Evolutionary conservation across 2,888 invertebrate species (phyloP), one percentile per base, ranked within the genome.

Genomic region (Heliconius ismenius): DNA sequence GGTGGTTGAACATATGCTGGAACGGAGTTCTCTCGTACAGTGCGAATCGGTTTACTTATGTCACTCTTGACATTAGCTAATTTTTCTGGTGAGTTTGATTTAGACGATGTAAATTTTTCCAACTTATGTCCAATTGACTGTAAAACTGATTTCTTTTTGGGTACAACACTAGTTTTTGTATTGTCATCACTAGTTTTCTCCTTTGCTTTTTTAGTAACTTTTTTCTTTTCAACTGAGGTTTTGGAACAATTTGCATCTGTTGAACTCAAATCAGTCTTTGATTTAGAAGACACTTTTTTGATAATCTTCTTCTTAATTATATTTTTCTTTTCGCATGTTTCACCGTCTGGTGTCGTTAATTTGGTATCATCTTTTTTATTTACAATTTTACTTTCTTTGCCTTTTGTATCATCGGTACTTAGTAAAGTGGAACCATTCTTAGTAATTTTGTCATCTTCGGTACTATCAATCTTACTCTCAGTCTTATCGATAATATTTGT

Each of bases 71-170:
- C 89, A 78, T 91, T 90, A 75, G 85, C 81, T 82, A 80, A 87
- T 88, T 96, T 92, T 89, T 95, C 90, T 80, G 94, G 92, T 82
- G 95, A 88, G 89, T 91, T 88, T 80, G 91, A 88, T 84, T 94
- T 94, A 79, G 91, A 93, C 73, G 95, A 94, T 2, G 95, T 92
- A 60, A 97, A 94, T 86, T 96, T 97, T 88, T 97, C 97, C 84
- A 96, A 94, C 87, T 96, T 96, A 85, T 97, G 97, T 67, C 98
- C 97, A 83, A 97, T 95, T 0, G 96, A 96, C 85, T 97, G 97
- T 63, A 97, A 91, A 82, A 98, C 95, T 2, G 95, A 93, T 88
- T 96, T 96, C 88, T 96, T 96, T 84, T 96, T 96, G 11, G 93
- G 85, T 78, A 87, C 88, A 68, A 83, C 83, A 36, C 83, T 81